A percentile compares a stretch with the other conserved stretches of the same genome.
Conservation (phyloP, 2,797 vertebrate species). For the Rhabdophis nuchalis region DNA sequence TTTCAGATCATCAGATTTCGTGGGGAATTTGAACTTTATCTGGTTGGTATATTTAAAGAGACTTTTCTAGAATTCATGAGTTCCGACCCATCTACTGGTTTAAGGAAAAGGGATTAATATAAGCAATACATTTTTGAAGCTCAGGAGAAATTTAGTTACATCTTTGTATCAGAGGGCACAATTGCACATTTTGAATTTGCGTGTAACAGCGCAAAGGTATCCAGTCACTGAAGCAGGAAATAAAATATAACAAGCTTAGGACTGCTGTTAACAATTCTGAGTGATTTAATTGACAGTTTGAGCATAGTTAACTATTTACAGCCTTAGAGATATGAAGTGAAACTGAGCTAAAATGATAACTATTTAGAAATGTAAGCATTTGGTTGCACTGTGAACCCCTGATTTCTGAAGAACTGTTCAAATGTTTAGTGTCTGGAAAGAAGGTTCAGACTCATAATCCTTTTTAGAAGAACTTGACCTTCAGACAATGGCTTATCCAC, state of each 20-base stretch:
- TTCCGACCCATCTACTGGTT: neutral
- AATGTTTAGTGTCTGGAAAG: neutral
- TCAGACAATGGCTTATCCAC: neutral
- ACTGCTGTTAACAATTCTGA: neutral
- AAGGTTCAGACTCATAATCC: neutral
- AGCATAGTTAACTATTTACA: neutral
- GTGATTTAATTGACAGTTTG: neutral
- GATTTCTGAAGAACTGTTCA: neutral
- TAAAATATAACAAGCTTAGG: neutral
- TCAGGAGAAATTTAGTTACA: neutral
- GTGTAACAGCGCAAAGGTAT: neutral
- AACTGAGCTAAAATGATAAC: neutral
- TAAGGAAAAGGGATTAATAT: neutral
- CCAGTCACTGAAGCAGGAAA: conserved; percentile 1
- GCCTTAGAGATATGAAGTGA: neutral
- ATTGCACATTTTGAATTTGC: neutral
- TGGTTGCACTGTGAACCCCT: neutral
- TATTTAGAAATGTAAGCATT: neutral
- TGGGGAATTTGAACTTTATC: neutral
- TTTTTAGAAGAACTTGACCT: neutral
- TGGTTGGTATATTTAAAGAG: neutral
- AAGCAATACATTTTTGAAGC: neutral
- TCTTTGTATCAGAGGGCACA: neutral
- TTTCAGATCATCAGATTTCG: conserved; percentile 15
- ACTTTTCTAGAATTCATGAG: neutral